Evolutionary conservation across 2,797 vertebrate species (phyloP).

Genomic region (Catamblyrhynchus diadema): DNA sequence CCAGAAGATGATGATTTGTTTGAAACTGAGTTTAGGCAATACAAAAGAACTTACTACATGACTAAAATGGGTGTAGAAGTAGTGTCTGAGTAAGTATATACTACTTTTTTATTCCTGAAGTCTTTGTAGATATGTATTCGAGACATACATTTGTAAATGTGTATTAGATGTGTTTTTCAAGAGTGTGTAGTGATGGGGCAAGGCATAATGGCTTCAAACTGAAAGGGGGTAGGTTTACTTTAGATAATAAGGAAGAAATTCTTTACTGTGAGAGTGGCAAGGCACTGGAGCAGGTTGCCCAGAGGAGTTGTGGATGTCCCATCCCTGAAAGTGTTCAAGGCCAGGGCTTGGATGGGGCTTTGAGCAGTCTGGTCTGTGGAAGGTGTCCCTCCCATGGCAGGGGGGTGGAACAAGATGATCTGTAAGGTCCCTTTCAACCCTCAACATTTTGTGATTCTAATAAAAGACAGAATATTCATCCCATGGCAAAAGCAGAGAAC

Average conservation of each 20-base stretch:
- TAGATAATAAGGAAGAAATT: background rate
- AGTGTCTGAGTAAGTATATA: conserved; percentile 90
- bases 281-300: background rate
- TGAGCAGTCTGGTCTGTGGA: background rate
- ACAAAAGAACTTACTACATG: conserved; percentile 98
- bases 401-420: background rate
- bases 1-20: conserved; percentile 93
- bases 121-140: background rate
- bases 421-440: background rate
- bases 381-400: background rate
- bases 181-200: background rate
- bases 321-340: background rate
- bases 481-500: background rate
- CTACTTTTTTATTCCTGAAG: background rate
- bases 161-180: background rate
- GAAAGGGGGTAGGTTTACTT: background rate
- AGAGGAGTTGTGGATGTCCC: background rate
- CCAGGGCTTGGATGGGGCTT: background rate
- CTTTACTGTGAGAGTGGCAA: background rate
- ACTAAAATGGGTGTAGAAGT: conserved; percentile 95
- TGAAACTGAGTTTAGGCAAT: conserved; percentile 96
- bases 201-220: background rate
- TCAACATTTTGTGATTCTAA: background rate
- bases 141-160: background rate
- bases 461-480: background rate